Evolutionary conservation across 2,888 invertebrate species (phyloP).

Genomic region (Griposia aprilina): DNA sequence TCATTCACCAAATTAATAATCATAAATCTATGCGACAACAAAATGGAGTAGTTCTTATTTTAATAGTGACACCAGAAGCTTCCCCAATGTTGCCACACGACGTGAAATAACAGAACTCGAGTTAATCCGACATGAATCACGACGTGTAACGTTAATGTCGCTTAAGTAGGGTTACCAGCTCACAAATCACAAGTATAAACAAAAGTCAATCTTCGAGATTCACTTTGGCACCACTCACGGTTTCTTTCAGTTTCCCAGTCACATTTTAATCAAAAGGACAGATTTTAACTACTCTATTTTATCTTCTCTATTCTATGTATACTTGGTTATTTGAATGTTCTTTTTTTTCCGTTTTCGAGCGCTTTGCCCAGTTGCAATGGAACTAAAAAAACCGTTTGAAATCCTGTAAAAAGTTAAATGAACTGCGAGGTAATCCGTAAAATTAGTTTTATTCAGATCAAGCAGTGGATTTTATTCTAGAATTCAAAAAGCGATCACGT

Average conservation of each 20-base stretch:
- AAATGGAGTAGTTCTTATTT: constrained; percentile 50
- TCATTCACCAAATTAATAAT: constrained; percentile 45
- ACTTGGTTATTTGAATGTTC: background rate
- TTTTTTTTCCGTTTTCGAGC: constrained; percentile 5
- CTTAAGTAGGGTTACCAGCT: constrained; percentile 49
- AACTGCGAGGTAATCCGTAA: constrained; percentile 42
- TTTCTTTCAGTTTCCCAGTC: background rate
- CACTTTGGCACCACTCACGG: constrained; percentile 2
- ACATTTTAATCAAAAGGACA: constrained; percentile 13
- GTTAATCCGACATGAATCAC: constrained; percentile 65
- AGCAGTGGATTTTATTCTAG: constrained; percentile 5
- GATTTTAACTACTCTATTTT: background rate
- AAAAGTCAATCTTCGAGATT: constrained; percentile 14
- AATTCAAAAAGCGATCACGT: constrained; percentile 2
- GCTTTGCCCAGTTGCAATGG: background rate
- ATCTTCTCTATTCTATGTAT: constrained; percentile 1
- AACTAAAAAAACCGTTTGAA: constrained; percentile 19
- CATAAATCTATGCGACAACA: constrained; percentile 50
- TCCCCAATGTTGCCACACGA: constrained; percentile 57
- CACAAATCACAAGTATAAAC: constrained; percentile 6
- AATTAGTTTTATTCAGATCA: constrained; percentile 47
- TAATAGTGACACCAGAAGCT: constrained; percentile 39
- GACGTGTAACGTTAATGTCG: constrained; percentile 58
- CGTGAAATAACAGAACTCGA: constrained; percentile 60
- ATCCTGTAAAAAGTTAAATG: constrained; percentile 31